Evolutionary conservation across 2,797 vertebrate species (phyloP), one percentile per base, ranked within the genome.

Genomic region (Pangasius macronema): DNA sequence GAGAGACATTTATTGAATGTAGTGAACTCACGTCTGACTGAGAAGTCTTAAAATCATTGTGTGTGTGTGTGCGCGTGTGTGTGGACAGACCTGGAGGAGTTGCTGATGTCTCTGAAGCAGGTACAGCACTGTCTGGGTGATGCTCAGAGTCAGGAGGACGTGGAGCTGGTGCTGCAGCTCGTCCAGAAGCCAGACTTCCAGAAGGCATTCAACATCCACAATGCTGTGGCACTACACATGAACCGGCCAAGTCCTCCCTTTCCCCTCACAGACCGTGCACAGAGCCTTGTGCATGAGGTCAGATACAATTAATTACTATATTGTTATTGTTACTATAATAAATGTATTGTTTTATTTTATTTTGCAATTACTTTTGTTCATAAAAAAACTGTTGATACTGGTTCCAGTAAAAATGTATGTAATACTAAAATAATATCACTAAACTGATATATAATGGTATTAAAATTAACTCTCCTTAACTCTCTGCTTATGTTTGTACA

Each of bases 161-260:
- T 99, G 61, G 95, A 96, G 86, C 92, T 99, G 90, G 97, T 99
- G 90, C 96, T 99, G 88, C 95, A 98, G 67, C 97, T 99, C 87
- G 95, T 99, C 84, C 97, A 99, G 92, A 99, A 98, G 93, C 94
- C 94, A 77, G 98, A 99, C 93, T 99, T 99, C 94, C 98, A 98
- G 95, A 97, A 97, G 89, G 98, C 98, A 0, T 97, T 99, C 93
- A 98, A 95, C 94, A 98, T 99, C 93, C 97, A 99, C 92, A 99
- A 99, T 85, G 96, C 98, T 1, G 97, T 99, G 92, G 97, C 97
- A 18, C 92, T 95, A 87, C 97, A 97, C 93, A 99, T 99, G 98
- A 97, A 96, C 94, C 97, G 96, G 90, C 96, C 97, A 91, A 98
- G 98, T 87, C 99, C 98, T 85, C 99, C 99, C 0, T 99, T 97